Conservation (phyloP, 1,140 invertebrate species). For the Drosophila pachea region DNA sequence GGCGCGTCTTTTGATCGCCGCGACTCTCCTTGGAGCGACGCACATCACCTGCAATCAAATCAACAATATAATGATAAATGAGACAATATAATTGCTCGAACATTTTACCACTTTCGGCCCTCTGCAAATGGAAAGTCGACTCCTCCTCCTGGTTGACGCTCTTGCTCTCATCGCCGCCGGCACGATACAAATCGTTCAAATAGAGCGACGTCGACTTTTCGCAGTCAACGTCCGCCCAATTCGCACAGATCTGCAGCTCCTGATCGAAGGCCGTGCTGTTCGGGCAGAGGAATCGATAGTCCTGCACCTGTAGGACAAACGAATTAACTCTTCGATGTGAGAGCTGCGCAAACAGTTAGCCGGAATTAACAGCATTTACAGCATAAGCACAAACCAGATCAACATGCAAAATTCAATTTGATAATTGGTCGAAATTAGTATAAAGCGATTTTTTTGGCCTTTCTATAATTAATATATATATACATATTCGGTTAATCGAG, state of each 20-base stretch:
- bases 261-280: slow-evolving; percentile 96
- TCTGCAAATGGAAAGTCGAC: slow-evolving; percentile 86
- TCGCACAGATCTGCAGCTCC: slow-evolving; percentile 93
- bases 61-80: not conserved
- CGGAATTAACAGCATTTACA: slow-evolving; percentile 53
- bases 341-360: slow-evolving; percentile 63
- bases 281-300: slow-evolving; percentile 92
- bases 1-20: slow-evolving; percentile 68
- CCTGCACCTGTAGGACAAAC: slow-evolving; percentile 83
- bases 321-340: slow-evolving; percentile 71
- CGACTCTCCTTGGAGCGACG: slow-evolving; percentile 73
- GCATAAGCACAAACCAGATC: slow-evolving; percentile 67
- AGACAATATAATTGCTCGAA: slow-evolving; percentile 8
- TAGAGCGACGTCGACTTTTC: slow-evolving; percentile 88
- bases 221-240: slow-evolving; percentile 93
- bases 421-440: slow-evolving; percentile 42
- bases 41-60: slow-evolving; percentile 65
- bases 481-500: not conserved
- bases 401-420: slow-evolving; percentile 73
- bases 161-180: slow-evolving; percentile 82
- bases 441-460: slow-evolving; percentile 17
- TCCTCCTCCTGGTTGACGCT: slow-evolving; percentile 84
- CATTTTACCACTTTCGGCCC: slow-evolving; percentile 84
- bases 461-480: not conserved
- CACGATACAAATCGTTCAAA: slow-evolving; percentile 87